Evolutionary conservation across 2,797 vertebrate species (phyloP).

Genomic region (Argya squamiceps): DNA sequence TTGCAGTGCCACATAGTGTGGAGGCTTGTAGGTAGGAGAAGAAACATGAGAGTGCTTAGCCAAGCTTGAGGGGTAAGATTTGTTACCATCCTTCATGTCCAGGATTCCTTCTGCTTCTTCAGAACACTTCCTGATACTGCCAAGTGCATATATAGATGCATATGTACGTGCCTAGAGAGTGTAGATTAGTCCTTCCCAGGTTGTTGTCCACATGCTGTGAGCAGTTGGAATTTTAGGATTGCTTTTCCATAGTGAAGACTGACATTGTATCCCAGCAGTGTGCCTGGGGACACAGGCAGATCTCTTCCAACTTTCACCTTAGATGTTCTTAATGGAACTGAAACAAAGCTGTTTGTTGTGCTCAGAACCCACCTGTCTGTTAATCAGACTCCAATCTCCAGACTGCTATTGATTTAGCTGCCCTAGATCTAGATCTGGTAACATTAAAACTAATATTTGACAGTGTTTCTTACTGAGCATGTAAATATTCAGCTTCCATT

Average conservation of each 20-base stretch:
- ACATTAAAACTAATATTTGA: neutral
- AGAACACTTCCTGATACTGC: neutral
- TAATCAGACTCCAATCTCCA: neutral
- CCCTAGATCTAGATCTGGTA: neutral
- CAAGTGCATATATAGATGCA: rapidly evolving
- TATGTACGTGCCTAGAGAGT: rapidly evolving
- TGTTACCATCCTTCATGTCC: neutral
- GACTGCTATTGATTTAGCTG: neutral
- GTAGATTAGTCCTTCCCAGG: neutral
- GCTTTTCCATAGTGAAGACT: neutral
- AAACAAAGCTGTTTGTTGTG: neutral
- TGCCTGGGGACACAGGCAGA: neutral
- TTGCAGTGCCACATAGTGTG: neutral
- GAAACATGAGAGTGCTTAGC: neutral
- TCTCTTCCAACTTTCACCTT: neutral
- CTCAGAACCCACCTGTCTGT: neutral
- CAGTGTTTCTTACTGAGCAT: neutral
- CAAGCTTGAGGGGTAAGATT: neutral
- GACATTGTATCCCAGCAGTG: rapidly evolving
- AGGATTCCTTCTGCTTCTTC: neutral
- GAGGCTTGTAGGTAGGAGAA: neutral
- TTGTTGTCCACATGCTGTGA: rapidly evolving
- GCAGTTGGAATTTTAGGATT: neutral
- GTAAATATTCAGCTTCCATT: neutral
- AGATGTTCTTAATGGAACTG: neutral